Evolutionary conservation across 2,113 vertebrate species (phyloP).

Genomic region (Sciurus niger): DNA sequence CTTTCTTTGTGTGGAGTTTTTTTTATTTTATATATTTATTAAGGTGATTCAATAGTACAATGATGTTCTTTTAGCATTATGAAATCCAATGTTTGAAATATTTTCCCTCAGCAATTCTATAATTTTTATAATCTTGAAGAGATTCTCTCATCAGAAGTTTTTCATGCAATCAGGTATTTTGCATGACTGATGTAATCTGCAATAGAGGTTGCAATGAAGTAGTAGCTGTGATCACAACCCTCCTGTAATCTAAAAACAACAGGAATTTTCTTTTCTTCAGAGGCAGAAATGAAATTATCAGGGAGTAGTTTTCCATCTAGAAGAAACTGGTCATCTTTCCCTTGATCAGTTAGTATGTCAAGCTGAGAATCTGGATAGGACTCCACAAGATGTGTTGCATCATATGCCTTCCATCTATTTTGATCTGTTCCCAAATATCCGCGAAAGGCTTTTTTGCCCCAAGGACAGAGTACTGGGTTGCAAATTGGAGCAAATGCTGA

Average conservation of each 20-base stretch:
- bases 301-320: conserved; percentile 95
- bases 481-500: too few relatives aligned
- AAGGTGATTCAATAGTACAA: too few relatives aligned
- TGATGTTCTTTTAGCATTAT: too few relatives aligned
- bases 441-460: conserved; percentile 97
- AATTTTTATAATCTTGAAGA: too few relatives aligned
- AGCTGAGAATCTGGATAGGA: conserved; percentile 92
- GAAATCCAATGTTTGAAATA: too few relatives aligned
- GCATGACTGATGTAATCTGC: too few relatives aligned
- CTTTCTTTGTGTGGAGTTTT: too few relatives aligned
- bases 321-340: conserved; percentile 97
- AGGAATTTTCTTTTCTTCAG: conserved; percentile 94
- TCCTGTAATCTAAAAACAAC: conserved; percentile 96
- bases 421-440: conserved; percentile 95
- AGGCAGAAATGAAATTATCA: conserved; percentile 96
- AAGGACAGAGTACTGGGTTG: conserved; percentile 89
- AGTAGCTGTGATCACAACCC: conserved; percentile 76
- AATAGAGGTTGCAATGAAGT: too few relatives aligned
- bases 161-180: too few relatives aligned
- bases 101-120: too few relatives aligned
- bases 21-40: too few relatives aligned
- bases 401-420: conserved; percentile 96
- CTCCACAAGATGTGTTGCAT: conserved; percentile 93
- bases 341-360: conserved; percentile 97
- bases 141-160: too few relatives aligned